phyloP scores from a whole-genome alignment of 2,113 vertebrate genomes.

The Columba janthina region DNA sequence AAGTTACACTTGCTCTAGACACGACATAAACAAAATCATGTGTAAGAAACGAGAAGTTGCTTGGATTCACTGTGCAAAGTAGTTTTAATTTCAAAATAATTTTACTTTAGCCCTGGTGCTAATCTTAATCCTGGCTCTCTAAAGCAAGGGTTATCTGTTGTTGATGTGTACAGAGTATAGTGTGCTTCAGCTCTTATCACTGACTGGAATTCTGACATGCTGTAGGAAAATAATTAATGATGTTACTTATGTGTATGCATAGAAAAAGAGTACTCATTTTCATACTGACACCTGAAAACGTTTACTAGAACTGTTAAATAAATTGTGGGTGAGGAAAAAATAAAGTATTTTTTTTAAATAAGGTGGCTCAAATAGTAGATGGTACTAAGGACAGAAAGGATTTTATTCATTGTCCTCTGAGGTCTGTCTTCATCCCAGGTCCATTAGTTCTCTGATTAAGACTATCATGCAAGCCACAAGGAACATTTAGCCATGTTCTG shows the following conservation, averaged over 20 bases:
- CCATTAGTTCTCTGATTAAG: background rate
- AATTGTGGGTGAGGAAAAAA: fast-evolving
- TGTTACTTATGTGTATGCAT: background rate
- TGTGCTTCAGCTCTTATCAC: background rate
- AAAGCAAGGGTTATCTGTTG: background rate
- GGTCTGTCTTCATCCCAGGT: background rate
- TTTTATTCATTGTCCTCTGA: background rate
- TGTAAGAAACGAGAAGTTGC: background rate
- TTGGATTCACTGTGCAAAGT: background rate
- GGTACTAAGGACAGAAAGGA: background rate
- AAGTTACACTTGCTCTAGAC: constrained; percentile 52
- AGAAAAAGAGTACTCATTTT: background rate
- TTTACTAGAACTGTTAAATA: background rate
- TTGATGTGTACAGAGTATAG: background rate
- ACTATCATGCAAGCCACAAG: background rate
- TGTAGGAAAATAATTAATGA: background rate
- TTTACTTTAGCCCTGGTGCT: background rate
- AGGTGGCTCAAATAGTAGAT: background rate
- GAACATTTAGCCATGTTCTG: background rate
- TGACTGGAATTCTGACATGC: background rate
- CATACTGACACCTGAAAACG: background rate
- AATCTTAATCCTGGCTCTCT: background rate
- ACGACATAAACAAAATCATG: constrained; percentile 50
- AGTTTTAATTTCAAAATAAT: background rate
- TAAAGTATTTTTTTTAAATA: background rate